These are phyloP conservation scores for Isaurus tuberculatus DNA, from an alignment of 92 coral and sea anemone species.

Conservation along the genomic window DNA sequence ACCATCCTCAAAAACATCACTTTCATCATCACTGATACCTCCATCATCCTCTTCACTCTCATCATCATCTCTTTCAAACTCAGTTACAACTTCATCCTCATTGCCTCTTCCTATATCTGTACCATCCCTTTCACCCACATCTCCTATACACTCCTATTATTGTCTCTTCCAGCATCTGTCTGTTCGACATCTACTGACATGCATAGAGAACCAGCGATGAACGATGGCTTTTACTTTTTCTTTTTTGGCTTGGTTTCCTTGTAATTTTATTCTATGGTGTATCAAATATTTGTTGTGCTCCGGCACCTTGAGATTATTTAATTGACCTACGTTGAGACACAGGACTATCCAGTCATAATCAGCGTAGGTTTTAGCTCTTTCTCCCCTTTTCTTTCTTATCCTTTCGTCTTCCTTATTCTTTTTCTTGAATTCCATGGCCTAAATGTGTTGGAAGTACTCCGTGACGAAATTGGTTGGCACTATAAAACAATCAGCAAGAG, in stretches of 20 bases:
- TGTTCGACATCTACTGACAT: not conserved
- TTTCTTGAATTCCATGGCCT: not conserved
- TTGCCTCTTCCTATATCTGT: constrained; percentile 4
- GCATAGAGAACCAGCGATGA: constrained; percentile 23
- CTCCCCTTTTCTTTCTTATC: constrained; percentile 25
- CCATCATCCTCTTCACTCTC: constrained; percentile 13
- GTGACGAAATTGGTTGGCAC: constrained; percentile 32
- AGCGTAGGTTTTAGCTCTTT: constrained; percentile 13
- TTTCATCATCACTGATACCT: not conserved
- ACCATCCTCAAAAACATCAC: constrained; percentile 23
- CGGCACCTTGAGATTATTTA: too few species aligned
- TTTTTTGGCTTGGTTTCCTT: constrained; percentile 17
- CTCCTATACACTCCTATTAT: constrained; percentile 12
- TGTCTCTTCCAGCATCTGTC: constrained; percentile 1
- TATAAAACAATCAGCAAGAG: constrained; percentile 22
- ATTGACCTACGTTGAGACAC: constrained; percentile 9
- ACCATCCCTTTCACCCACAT: constrained; percentile 19
- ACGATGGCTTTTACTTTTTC: constrained; percentile 16
- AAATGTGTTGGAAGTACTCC: constrained; percentile 23
- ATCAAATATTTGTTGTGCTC: too few species aligned
- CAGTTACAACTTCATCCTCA: not conserved
- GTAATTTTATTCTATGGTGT: too few species aligned
- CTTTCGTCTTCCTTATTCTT: not conserved
- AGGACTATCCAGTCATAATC: too few species aligned
- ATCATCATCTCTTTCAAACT: constrained; percentile 22